Conservation (phyloP, 2,888 invertebrate genomes). For the Keiferia lycopersicella region DNA sequence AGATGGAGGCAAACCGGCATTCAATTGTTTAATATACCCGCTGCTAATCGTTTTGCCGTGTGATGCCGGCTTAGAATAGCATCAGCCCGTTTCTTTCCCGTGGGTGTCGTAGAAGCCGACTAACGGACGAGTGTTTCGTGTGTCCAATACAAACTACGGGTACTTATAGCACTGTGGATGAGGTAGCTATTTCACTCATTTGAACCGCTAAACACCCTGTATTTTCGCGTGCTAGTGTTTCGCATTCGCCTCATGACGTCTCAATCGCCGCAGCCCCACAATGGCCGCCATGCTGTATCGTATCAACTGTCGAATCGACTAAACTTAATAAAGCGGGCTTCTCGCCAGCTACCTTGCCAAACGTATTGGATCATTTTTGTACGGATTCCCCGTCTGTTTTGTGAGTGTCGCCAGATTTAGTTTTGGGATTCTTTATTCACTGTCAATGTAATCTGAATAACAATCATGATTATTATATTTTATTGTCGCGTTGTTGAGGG, state of each 20-base stretch:
- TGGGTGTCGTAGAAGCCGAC: no score
- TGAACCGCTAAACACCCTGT: no score
- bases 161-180: no score
- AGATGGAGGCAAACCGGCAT: background rate
- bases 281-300: background rate
- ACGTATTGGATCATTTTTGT: conserved; percentile 10
- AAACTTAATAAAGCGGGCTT: conserved; percentile 6
- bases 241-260: background rate
- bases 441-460: background rate
- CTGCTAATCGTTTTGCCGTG: no score
- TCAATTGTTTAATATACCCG: no score
- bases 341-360: background rate
- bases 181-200: no score
- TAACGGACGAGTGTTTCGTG: no score
- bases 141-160: no score
- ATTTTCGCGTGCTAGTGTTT: background rate
- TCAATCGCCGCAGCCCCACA: conserved; percentile 7
- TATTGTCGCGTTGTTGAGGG: background rate
- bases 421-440: background rate
- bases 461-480: background rate
- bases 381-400: background rate
- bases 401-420: background rate
- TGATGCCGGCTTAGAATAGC: no score
- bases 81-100: no score
- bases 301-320: background rate